Evolutionary conservation across 1,140 invertebrate genomes (phyloP).

Genomic region (Hermatobates lingyangjiaoensis): DNA sequence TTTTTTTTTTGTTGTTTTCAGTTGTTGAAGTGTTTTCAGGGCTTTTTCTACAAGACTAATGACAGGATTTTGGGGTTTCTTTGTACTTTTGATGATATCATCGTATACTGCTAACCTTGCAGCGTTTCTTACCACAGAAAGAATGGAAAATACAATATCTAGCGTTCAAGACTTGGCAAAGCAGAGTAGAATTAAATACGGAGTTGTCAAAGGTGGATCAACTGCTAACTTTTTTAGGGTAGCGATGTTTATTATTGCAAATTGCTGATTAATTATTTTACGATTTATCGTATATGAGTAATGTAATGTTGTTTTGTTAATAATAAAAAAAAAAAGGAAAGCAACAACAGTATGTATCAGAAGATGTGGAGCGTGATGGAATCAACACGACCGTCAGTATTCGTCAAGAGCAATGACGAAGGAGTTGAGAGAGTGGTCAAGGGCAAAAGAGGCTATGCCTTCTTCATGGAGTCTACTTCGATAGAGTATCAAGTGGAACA

Average conservation of each 20-base stretch:
- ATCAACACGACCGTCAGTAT: conserved; percentile 56
- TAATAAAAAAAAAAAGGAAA: conserved; percentile 24
- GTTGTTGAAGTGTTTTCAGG: too few relatives aligned
- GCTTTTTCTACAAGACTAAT: conserved; percentile 55
- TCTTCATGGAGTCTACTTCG: conserved; percentile 67
- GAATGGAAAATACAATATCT: conserved; percentile 68
- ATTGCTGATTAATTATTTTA: background rate
- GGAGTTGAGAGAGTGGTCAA: conserved; percentile 62
- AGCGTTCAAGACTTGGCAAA: conserved; percentile 73
- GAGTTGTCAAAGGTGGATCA: conserved; percentile 49
- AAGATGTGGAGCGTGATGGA: conserved; percentile 68
- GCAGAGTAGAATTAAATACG: conserved; percentile 77
- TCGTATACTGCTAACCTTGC: conserved; percentile 92
- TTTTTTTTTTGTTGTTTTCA: too few relatives aligned
- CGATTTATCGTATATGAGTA: background rate
- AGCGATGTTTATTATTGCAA: conserved; percentile 7
- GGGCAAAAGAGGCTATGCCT: conserved; percentile 48
- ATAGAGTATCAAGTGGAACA: conserved; percentile 59
- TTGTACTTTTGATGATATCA: conserved; percentile 82
- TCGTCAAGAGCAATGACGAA: conserved; percentile 56
- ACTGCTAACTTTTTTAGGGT: conserved; percentile 55
- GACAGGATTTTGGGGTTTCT: conserved; percentile 85
- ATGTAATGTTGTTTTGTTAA: background rate
- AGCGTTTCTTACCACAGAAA: conserved; percentile 75
- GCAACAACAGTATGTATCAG: conserved; percentile 50